A percentile compares a stretch with the other conserved stretches of the same genome.
phyloP scores from a whole-genome alignment of 2,888 invertebrate genomes.

The Amblyjoppa proteus region DNA sequence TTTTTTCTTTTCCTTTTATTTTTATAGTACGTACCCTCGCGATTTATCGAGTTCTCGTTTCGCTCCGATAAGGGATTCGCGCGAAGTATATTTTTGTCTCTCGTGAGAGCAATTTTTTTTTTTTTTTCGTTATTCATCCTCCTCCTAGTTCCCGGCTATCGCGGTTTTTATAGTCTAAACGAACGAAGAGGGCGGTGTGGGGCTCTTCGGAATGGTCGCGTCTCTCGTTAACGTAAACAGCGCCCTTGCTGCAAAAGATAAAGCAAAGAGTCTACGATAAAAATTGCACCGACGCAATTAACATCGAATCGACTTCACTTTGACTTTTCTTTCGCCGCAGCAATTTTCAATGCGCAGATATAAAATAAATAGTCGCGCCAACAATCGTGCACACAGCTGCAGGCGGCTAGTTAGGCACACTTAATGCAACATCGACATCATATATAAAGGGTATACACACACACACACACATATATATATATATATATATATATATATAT shows the following conservation, averaged over 20 bases:
- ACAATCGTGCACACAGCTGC: constrained; percentile 82
- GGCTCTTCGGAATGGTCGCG: neutral
- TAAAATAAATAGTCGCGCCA: too few species aligned
- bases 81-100: constrained; percentile 3
- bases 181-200: neutral
- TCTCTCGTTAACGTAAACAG: constrained; percentile 5
- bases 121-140: constrained; percentile 1
- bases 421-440: constrained; percentile 77
- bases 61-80: constrained; percentile 15
- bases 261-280: neutral
- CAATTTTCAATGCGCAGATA: constrained; percentile 11
- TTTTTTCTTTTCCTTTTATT: neutral
- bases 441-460: constrained; percentile 62
- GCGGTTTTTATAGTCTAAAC: constrained; percentile 6
- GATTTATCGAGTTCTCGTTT: constrained; percentile 6
- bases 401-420: constrained; percentile 77
- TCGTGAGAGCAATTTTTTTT: neutral
- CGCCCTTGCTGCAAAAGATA: constrained; percentile 11
- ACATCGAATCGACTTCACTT: neutral
- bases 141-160: neutral
- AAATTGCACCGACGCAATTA: neutral
- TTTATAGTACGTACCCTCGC: neutral
- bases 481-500: constrained; percentile 47
- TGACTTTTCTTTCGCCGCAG: neutral
- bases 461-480: too few species aligned